These are phyloP conservation scores for Hirtodrosophila alboralis DNA, from an alignment of 2,888 invertebrate genomes.

Conservation along the genomic window DNA sequence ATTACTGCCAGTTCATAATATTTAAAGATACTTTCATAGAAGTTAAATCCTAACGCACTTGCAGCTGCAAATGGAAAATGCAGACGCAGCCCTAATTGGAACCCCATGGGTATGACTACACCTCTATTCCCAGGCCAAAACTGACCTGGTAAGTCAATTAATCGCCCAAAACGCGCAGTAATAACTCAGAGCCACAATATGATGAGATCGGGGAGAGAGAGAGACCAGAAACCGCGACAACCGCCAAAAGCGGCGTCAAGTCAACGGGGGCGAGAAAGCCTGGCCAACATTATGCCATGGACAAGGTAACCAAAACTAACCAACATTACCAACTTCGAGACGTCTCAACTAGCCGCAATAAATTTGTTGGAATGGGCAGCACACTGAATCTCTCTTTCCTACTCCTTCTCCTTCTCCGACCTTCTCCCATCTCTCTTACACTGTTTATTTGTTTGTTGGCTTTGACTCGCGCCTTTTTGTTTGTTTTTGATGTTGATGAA, in stretches of 20 bases:
- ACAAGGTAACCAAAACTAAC: slow-evolving; percentile 20
- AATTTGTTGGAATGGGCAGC: slow-evolving; percentile 38
- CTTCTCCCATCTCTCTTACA: neutral
- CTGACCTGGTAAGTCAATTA: slow-evolving; percentile 73
- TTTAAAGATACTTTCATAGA: neutral
- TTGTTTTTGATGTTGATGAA: slow-evolving; percentile 77
- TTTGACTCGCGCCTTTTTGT: slow-evolving; percentile 74
- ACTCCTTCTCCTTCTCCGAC: slow-evolving; percentile 1
- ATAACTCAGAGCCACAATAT: slow-evolving; percentile 57
- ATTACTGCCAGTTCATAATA: too few relatives aligned
- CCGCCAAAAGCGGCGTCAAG: slow-evolving; percentile 76
- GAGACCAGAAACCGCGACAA: slow-evolving; percentile 67
- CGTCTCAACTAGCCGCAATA: slow-evolving; percentile 71
- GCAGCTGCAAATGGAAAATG: slow-evolving; percentile 15
- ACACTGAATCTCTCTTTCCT: slow-evolving; percentile 14
- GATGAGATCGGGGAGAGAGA: slow-evolving; percentile 18
- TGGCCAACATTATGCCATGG: slow-evolving; percentile 8
- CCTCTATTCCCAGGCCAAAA: slow-evolving; percentile 14
- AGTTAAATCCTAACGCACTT: neutral
- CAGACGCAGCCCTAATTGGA: slow-evolving; percentile 57
- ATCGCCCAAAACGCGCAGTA: slow-evolving; percentile 66
- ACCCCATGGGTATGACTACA: slow-evolving; percentile 54
- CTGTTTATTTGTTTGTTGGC: slow-evolving; percentile 51
- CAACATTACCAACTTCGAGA: slow-evolving; percentile 49
- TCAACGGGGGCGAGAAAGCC: slow-evolving; percentile 47